A percentile compares a stretch with the other conserved stretches of the same genome.
Conservation (phyloP, 2,888 invertebrate species). For the Lepidocyrtoides sp. region DNA sequence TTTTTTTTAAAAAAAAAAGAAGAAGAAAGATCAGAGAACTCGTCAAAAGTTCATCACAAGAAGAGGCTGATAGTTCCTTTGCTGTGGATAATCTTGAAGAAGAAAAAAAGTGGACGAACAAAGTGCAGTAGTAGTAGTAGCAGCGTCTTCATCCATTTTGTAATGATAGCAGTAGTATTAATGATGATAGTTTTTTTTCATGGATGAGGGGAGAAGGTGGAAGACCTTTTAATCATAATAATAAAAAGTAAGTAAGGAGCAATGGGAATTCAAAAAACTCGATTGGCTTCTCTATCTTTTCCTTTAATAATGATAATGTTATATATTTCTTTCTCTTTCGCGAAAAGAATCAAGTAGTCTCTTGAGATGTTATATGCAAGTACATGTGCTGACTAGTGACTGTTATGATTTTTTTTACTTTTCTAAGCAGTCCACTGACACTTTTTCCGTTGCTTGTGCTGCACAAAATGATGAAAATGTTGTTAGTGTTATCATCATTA, state of each 20-base stretch:
- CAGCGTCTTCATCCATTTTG: background rate
- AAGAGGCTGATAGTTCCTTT: background rate
- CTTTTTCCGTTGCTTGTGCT: background rate
- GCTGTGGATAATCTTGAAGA: background rate
- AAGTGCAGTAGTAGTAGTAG: background rate
- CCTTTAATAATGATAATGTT: background rate
- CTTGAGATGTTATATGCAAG: background rate
- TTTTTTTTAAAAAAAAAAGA: too few relatives aligned
- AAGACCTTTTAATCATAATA: slow-evolving; percentile 76
- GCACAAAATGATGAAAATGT: slow-evolving; percentile 11
- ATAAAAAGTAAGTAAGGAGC: slow-evolving; percentile 40
- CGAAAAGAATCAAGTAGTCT: slow-evolving; percentile 20
- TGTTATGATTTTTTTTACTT: slow-evolving; percentile 6
- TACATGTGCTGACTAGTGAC: background rate
- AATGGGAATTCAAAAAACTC: slow-evolving; percentile 61
- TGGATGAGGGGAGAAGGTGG: slow-evolving; percentile 41
- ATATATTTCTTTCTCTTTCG: background rate
- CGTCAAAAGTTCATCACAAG: slow-evolving; percentile 14
- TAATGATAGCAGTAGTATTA: background rate
- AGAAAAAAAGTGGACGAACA: background rate
- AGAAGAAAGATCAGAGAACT: background rate
- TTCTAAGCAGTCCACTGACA: slow-evolving; percentile 52
- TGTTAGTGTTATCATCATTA: background rate
- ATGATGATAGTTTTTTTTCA: background rate
- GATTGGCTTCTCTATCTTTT: slow-evolving; percentile 47